Conservation (phyloP, 2,888 invertebrate genomes). For the Melitaea athalia region DNA sequence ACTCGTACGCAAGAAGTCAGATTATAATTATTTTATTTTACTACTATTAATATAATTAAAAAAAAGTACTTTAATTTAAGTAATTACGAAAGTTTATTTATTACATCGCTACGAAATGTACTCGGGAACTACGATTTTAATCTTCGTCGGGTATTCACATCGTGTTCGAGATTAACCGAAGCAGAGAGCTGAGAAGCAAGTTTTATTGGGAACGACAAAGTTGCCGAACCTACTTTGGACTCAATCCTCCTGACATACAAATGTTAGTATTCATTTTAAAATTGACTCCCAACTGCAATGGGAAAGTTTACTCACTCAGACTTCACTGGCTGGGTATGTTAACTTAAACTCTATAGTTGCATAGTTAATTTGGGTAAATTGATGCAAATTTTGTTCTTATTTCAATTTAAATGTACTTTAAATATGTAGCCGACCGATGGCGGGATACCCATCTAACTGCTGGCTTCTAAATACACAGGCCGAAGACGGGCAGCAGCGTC, state of each 20-base stretch:
- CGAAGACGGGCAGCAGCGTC: no score
- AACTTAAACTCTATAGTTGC: conserved; percentile 17
- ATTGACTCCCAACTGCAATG: conserved; percentile 34
- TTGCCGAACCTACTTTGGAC: conserved; percentile 48
- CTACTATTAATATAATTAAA: neutral
- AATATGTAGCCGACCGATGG: no score
- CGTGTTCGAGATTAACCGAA: conserved; percentile 48
- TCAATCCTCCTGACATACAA: conserved; percentile 46
- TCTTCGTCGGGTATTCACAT: conserved; percentile 39
- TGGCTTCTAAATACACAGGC: no score
- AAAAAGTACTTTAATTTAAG: neutral
- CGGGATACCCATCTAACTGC: no score
- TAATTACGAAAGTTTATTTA: conserved; percentile 14
- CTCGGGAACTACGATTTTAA: conserved; percentile 23
- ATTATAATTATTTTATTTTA: neutral
- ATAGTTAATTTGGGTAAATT: conserved; percentile 10
- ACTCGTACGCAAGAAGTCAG: no score
- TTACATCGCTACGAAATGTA: neutral
- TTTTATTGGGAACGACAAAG: conserved; percentile 55
- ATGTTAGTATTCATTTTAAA: conserved; percentile 41
- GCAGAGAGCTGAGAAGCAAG: conserved; percentile 41
- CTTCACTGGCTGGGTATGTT: conserved; percentile 5
- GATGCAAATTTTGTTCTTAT: neutral
- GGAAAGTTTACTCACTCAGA: conserved; percentile 22
- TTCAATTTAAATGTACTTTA: neutral